Evolutionary conservation across 92 coral and sea anemone species (phyloP).

Genomic region (Zoanthus sansibaricus): DNA sequence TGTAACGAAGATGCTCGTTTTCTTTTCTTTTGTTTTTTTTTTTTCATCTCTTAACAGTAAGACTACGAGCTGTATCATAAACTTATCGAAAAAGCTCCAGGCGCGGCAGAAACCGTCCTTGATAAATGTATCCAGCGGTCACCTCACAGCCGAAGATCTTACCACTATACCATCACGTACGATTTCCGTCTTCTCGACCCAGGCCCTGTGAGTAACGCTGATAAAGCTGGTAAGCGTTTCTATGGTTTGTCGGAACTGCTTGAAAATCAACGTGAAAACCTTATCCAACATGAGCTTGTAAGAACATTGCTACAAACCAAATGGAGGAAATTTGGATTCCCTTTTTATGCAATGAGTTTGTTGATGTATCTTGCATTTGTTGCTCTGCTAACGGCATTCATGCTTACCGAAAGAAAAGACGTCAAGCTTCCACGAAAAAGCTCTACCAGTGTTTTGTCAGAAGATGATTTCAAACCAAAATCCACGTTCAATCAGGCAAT

Average conservation of each 20-base stretch:
- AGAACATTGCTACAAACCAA: conserved; percentile 72
- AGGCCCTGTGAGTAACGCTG: conserved; percentile 76
- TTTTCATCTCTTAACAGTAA: too few relatives aligned
- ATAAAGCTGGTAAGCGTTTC: conserved; percentile 63
- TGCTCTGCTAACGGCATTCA: conserved; percentile 66
- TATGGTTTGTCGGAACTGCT: conserved; percentile 74
- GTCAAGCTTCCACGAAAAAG: conserved; percentile 17
- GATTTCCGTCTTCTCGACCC: conserved; percentile 91
- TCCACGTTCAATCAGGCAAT: conserved; percentile 24
- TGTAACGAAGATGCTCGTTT: too few relatives aligned
- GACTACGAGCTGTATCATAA: too few relatives aligned
- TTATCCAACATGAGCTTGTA: conserved; percentile 74
- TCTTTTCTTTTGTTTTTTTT: too few relatives aligned
- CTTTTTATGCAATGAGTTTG: conserved; percentile 66
- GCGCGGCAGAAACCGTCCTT: conserved; percentile 79
- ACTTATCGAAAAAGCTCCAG: conserved; percentile 78
- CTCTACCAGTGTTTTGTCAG: background rate
- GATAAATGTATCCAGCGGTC: conserved; percentile 86
- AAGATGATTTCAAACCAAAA: conserved; percentile 44
- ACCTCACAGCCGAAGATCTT: conserved; percentile 64
- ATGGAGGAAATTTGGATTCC: conserved; percentile 82
- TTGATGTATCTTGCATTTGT: conserved; percentile 62
- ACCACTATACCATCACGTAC: conserved; percentile 61
- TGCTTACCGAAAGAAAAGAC: conserved; percentile 64
- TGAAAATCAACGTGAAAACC: conserved; percentile 65